Conservation (phyloP, 2,113 vertebrate genomes). For the Hippopotamus amphibius region DNA sequence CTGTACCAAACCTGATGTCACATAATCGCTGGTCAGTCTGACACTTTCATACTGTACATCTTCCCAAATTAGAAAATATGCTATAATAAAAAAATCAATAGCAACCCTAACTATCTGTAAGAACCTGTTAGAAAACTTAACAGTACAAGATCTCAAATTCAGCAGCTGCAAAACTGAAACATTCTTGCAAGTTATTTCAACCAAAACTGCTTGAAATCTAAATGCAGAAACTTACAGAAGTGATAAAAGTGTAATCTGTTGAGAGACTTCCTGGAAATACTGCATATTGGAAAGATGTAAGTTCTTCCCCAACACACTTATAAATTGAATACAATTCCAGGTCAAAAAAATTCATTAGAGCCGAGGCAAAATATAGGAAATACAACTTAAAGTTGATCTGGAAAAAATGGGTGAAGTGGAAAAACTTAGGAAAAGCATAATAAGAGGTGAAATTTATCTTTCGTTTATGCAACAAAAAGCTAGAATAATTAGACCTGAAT, state of each 20-base stretch:
- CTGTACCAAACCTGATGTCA: not conserved
- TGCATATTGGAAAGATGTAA: not conserved
- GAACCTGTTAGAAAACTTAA: not conserved
- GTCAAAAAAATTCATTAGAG: not conserved
- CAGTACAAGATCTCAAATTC: not conserved
- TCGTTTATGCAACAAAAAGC: not conserved
- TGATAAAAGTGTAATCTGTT: not conserved
- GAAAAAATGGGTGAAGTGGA: not conserved
- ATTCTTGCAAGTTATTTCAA: constrained; percentile 3
- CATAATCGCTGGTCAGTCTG: constrained; percentile 7
- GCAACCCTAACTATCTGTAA: not conserved
- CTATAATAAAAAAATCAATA: constrained; percentile 49
- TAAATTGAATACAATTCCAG: not conserved
- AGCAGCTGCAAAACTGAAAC: not conserved
- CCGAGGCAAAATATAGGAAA: not conserved
- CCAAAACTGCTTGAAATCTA: not conserved
- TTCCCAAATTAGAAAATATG: constrained; percentile 59
- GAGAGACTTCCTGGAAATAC: not conserved
- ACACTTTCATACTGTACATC: not conserved
- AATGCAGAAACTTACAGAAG: not conserved
- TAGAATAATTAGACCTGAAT: not conserved
- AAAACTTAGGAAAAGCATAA: not conserved
- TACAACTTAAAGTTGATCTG: constrained; percentile 9
- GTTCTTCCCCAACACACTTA: not conserved
- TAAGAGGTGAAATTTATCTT: not conserved